phyloP scores from a whole-genome alignment of 2,113 vertebrate genomes.

The Strix aluco region DNA sequence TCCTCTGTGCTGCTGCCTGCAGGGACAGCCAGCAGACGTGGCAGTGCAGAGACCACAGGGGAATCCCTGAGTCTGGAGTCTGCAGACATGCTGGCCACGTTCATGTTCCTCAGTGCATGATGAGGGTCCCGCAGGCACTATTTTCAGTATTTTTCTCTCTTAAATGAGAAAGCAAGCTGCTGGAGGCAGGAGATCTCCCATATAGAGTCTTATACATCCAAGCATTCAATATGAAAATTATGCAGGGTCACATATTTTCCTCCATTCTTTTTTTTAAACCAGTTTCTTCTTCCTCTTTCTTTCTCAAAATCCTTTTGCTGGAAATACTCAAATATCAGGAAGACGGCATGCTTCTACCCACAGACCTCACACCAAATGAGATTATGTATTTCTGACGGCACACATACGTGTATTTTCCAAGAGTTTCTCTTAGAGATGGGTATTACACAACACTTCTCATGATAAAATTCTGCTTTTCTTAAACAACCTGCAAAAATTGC shows the following conservation, averaged over 20 bases:
- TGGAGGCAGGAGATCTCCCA: not conserved
- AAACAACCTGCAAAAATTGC: not conserved
- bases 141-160: not conserved
- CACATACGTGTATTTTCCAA: not conserved
- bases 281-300: not conserved
- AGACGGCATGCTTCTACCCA: not conserved
- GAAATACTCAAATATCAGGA: not conserved
- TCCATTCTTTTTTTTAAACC: not conserved
- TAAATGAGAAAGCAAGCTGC: not conserved
- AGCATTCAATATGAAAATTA: not conserved
- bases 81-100: accelerated
- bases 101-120: not conserved
- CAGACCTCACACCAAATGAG: not conserved
- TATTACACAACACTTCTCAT: not conserved
- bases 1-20: not conserved
- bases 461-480: not conserved
- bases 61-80: not conserved
- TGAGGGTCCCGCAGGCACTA: not conserved
- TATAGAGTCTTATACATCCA: not conserved
- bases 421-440: not conserved
- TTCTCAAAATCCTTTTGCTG: not conserved
- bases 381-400: not conserved
- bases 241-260: not conserved
- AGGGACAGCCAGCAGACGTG: not conserved
- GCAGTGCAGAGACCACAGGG: accelerated